phyloP scores from a whole-genome alignment of 2,888 invertebrate species.

The Drosophila lutescens region DNA sequence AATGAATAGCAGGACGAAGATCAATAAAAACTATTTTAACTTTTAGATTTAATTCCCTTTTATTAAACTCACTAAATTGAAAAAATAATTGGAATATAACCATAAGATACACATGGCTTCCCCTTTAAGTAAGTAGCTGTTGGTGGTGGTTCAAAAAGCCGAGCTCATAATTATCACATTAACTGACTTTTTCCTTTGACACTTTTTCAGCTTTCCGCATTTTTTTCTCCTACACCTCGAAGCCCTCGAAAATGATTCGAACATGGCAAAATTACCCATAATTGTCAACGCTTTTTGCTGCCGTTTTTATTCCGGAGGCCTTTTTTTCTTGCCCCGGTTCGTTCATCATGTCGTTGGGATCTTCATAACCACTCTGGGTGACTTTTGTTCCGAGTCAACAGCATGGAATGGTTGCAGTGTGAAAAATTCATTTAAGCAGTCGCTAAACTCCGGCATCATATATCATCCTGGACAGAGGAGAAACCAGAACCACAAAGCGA shows the following conservation, averaged over 20 bases:
- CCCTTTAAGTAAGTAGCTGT: no score
- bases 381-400: conserved; percentile 78
- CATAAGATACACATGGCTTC: no score
- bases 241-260: conserved; percentile 7
- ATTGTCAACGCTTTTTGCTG: conserved; percentile 59
- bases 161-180: conserved; percentile 2
- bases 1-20: not conserved
- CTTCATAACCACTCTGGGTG: conserved; percentile 49
- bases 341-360: conserved; percentile 28
- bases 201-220: not conserved
- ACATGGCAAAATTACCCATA: conserved; percentile 65
- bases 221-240: not conserved
- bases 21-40: no score
- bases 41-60: no score
- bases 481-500: conserved; percentile 20
- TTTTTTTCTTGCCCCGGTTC: conserved; percentile 5
- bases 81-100: no score
- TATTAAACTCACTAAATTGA: no score
- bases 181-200: not conserved
- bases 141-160: no score
- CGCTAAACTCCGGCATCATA: conserved; percentile 71
- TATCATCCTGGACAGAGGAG: conserved; percentile 56
- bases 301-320: not conserved
- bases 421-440: conserved; percentile 81
- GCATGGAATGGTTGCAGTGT: conserved; percentile 62